These are phyloP conservation scores for Pelosia muscerda DNA, from an alignment of 2,888 invertebrate genomes.

Conservation along the genomic window DNA sequence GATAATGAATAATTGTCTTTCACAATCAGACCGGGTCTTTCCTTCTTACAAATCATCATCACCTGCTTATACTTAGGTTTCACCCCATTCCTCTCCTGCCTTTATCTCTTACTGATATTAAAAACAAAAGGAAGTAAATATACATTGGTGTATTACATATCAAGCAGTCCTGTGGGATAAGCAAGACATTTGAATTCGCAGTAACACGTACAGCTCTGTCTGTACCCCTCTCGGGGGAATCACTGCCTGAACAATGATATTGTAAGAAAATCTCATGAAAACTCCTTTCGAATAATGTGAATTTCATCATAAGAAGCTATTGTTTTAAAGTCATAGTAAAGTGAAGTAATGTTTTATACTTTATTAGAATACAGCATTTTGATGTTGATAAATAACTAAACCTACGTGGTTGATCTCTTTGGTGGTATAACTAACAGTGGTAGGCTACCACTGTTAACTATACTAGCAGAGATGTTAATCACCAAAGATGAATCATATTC, in stretches of 20 bases:
- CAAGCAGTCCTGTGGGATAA: constrained; percentile 29
- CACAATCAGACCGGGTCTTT: neutral
- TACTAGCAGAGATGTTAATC: no score
- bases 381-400: no score
- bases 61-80: neutral
- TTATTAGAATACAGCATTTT: no score
- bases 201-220: constrained; percentile 33
- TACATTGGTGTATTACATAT: constrained; percentile 24
- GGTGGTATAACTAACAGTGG: no score
- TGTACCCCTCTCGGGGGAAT: constrained; percentile 32
- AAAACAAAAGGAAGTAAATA: constrained; percentile 13
- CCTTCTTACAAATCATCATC: neutral
- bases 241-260: constrained; percentile 38
- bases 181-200: constrained; percentile 45
- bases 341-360: no score
- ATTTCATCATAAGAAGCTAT: neutral
- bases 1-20: neutral
- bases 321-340: neutral
- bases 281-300: neutral
- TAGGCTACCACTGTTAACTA: no score
- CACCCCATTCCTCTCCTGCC: neutral
- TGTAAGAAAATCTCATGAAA: constrained; percentile 35
- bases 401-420: no score
- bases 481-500: no score
- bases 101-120: neutral